Conservation (phyloP, 2,888 invertebrate species). For the Tachina grossa region DNA sequence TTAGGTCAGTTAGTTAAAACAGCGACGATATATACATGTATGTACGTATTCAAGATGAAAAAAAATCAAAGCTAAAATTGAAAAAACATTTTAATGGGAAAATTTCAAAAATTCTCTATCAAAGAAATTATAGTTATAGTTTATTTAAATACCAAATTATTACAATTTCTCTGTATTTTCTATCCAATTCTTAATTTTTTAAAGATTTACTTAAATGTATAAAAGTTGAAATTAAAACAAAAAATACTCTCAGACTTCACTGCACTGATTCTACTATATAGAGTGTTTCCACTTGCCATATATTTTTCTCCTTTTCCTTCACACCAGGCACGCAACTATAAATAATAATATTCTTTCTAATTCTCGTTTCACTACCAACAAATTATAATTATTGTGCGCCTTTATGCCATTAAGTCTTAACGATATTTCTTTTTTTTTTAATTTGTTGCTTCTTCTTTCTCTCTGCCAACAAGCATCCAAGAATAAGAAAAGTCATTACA, state of each 20-base stretch:
- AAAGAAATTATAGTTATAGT: too few relatives aligned
- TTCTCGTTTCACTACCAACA: not conserved
- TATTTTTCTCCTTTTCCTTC: not conserved
- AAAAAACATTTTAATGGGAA: too few relatives aligned
- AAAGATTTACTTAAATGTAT: too few relatives aligned
- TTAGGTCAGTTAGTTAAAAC: too few relatives aligned
- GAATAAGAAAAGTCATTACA: constrained; percentile 68
- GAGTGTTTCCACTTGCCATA: not conserved
- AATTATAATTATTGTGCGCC: constrained; percentile 37
- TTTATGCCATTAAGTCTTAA: constrained; percentile 54
- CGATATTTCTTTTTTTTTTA: not conserved
- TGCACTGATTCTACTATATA: not conserved
- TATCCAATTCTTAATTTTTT: too few relatives aligned
- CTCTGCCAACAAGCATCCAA: constrained; percentile 42
- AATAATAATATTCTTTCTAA: constrained; percentile 32
- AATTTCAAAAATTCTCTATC: too few relatives aligned
- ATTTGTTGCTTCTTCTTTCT: not conserved
- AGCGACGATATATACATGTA: too few relatives aligned
- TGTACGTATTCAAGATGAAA: too few relatives aligned
- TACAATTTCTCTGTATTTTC: too few relatives aligned
- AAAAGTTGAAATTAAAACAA: not conserved
- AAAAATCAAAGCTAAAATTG: too few relatives aligned
- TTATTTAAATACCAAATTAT: too few relatives aligned
- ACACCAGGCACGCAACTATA: not conserved
- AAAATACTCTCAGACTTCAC: not conserved